Percentiles rank a stretch among this genome's conserved stretches.
Conservation (phyloP, 2,888 invertebrate genomes). For the Drosophila antonietae region DNA sequence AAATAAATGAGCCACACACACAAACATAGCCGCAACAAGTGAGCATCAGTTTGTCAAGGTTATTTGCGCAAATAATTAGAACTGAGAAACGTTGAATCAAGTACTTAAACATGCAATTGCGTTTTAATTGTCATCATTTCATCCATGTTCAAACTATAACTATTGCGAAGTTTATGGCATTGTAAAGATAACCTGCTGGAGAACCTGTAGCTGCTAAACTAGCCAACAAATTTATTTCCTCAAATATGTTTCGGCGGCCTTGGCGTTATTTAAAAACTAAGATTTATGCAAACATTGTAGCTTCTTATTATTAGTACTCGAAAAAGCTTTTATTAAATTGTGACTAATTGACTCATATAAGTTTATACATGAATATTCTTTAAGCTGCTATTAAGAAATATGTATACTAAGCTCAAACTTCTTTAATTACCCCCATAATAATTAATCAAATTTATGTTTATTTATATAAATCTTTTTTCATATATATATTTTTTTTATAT, state of each 20-base stretch:
- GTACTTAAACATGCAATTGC: constrained; percentile 61
- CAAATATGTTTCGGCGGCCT: neutral
- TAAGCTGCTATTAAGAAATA: neutral
- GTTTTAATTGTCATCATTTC: constrained; percentile 45
- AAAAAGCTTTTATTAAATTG: constrained; percentile 8
- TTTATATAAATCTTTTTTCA: neutral
- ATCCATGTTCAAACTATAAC: constrained; percentile 10
- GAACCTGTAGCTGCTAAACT: neutral
- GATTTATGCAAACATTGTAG: neutral
- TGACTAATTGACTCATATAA: constrained; percentile 3
- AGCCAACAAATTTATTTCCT: neutral
- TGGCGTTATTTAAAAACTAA: neutral
- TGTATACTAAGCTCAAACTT: neutral
- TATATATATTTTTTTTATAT: neutral
- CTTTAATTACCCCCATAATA: constrained; percentile 4
- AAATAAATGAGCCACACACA: constrained; percentile 28
- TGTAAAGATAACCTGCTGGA: constrained; percentile 1
- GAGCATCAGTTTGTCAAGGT: constrained; percentile 52
- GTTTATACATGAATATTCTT: neutral
- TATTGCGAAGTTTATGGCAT: constrained; percentile 10
- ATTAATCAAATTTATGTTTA: neutral
- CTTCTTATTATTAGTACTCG: neutral
- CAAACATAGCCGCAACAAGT: constrained; percentile 1
- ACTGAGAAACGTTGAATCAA: constrained; percentile 33
- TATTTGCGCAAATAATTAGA: constrained; percentile 67